phyloP scores from a whole-genome alignment of 2,888 invertebrate genomes.

The Gortyna flavago region DNA sequence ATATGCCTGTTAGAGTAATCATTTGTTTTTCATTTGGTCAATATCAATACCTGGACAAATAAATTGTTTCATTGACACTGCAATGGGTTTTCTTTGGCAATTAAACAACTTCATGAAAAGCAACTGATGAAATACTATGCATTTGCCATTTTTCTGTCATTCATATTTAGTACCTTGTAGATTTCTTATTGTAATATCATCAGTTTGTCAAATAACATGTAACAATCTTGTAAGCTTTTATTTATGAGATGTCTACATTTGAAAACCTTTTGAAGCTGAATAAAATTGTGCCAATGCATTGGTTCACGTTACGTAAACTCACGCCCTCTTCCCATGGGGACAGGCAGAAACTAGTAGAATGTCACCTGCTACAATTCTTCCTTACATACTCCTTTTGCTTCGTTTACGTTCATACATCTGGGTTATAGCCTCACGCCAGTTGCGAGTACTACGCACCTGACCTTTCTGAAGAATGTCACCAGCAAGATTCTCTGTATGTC shows the following conservation, averaged over 20 bases:
- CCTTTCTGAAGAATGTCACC: background rate
- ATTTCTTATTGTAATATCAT: slow-evolving; percentile 28
- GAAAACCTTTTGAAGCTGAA: no score
- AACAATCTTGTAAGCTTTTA: slow-evolving; percentile 19
- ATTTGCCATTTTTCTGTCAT: slow-evolving; percentile 36
- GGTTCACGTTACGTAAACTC: no score
- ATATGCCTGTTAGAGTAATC: slow-evolving; percentile 87
- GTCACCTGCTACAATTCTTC: background rate
- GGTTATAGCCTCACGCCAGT: background rate
- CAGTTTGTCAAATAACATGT: slow-evolving; percentile 38
- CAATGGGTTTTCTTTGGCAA: slow-evolving; percentile 18
- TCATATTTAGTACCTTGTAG: background rate
- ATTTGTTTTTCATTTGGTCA: slow-evolving; percentile 83
- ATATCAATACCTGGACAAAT: slow-evolving; percentile 57
- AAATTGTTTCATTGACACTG: slow-evolving; percentile 43
- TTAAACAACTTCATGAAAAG: slow-evolving; percentile 54
- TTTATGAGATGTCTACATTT: slow-evolving; percentile 5
- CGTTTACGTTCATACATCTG: background rate
- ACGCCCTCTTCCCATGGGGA: background rate
- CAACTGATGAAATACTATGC: slow-evolving; percentile 40
- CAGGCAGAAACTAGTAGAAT: background rate
- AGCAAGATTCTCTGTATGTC: no score
- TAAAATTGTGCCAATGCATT: background rate
- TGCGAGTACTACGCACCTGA: background rate
- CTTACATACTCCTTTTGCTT: background rate